A percentile compares a stretch with the other conserved stretches of the same genome.
These are phyloP conservation scores for Nemapogon koenigi DNA, from an alignment of 2,888 invertebrate genomes.

Conservation along the genomic window DNA sequence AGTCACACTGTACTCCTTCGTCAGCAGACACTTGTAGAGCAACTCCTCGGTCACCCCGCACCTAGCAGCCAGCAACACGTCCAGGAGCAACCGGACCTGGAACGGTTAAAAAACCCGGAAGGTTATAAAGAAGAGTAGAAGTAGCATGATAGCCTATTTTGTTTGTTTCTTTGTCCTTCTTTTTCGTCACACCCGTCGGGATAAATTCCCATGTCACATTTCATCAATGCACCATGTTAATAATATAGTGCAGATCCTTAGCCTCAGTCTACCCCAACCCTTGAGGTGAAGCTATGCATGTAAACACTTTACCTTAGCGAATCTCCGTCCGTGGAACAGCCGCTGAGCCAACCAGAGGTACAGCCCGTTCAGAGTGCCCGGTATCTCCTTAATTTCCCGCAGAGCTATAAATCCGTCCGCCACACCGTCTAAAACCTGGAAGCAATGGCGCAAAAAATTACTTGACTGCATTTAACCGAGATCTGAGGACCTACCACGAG, in stretches of 20 bases:
- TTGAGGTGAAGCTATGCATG: no score
- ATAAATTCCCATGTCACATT: no score
- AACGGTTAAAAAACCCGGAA: slow-evolving; percentile 10
- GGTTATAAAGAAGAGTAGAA: background rate
- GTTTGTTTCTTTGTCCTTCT: no score
- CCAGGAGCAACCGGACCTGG: slow-evolving; percentile 77
- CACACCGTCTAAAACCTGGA: slow-evolving; percentile 83
- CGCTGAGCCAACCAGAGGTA: slow-evolving; percentile 95
- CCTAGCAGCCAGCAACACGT: slow-evolving; percentile 86
- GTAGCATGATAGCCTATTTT: no score
- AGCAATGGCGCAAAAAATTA: slow-evolving; percentile 3
- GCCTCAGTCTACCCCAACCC: no score
- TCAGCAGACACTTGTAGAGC: slow-evolving; percentile 81
- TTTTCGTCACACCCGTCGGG: no score
- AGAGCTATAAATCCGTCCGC: slow-evolving; percentile 92
- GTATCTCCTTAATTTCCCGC: slow-evolving; percentile 90
- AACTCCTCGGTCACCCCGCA: slow-evolving; percentile 84
- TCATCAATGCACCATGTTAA: no score
- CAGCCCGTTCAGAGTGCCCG: slow-evolving; percentile 92
- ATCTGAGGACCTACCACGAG: background rate
- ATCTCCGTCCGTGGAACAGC: slow-evolving; percentile 87
- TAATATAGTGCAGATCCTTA: no score
- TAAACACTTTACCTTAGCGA: slow-evolving; percentile 70
- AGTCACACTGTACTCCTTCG: slow-evolving; percentile 79
- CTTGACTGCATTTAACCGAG: background rate